Base-by-base conservation (phyloP, 2,797 vertebrate genomes). In the Bryconaethiops microstoma region DNA sequence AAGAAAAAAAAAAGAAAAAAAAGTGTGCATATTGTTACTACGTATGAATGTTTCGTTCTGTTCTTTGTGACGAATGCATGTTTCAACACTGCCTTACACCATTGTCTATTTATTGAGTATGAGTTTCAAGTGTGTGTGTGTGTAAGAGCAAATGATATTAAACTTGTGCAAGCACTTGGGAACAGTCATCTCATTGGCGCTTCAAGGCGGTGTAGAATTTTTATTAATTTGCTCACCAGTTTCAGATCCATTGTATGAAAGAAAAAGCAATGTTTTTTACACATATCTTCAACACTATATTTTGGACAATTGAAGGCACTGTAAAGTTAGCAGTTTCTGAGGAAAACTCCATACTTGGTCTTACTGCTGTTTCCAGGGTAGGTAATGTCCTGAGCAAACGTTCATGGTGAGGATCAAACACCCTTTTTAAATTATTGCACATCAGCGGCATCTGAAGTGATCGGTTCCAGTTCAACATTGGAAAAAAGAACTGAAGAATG, bases 61-160 rank as follows among this genome's bases (percentile, higher is more conserved):
- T 90, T 93, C 92, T 93, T 95, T 92, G 95, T 93, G 93, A 95
- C 60, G 92, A 95, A 94, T 94, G 94, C 95, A 94, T 95, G 95
- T 94, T 92, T 95, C 89, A 94, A 90, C 95, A 95, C 95, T 95
- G 96, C 97, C 97, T 97, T 97, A 98, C 92, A 93, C 93, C 91
- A 85, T 95, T 95, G 92, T 94, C 96, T 97, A 97, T 97, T 98
- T 97, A 98, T 97, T 97, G 91, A 91, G 87, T 92, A 90, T 81
- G 83, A 88, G 90, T 90, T 95, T 94, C 91, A 89, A 91, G 82
- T 93, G 92, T 92, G 88, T 92, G 86, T 79, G 83, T 50, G 86
- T 71, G 65, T 68, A 78, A 83, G 81, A 78, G 74, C 72, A 83
- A 80, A 86, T 78, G 72, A 82, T 82, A 83, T 82, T 84, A 84